Base-by-base conservation (phyloP, 2,888 invertebrate genomes). In the Himalopsyche kuldschensis region DNA sequence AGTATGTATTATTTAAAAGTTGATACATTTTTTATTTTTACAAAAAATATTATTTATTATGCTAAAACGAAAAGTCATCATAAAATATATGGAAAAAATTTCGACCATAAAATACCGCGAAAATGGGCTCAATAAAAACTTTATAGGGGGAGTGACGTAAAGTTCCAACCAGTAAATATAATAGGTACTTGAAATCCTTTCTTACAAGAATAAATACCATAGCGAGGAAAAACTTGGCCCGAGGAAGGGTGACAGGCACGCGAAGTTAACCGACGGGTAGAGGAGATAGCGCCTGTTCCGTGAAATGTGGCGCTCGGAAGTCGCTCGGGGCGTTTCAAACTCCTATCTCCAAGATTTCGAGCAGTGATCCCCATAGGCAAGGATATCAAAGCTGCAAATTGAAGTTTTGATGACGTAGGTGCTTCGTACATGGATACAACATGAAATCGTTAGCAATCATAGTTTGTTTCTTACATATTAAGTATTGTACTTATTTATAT, bases 211-310 rank as follows among this genome's bases (percentile, higher is more conserved):
- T 55, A 55, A 55, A 55, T 55, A 55, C 20, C 20, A 20, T 20
- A 0, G 24, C 20, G 24, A 8, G 55, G 20, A 55, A 55, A 55
- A 55, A 55, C 55, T 55, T 15, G 20, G 20, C 55, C n/a, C 4
- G 27, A 75, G 32, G n/a, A 15, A 20, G 31, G 10, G 10, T 63
- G 80, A 15, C 30, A 31, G 48, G 78, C 76, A 82, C 81, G 82
- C 35, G 47, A 82, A 82, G 75, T 82, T 41, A 63, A 4, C 78
- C 78, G 35, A 78, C 63, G 82, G 55, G 63, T 55, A 82, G 63
- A 78, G 63, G 20, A 82, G 82, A 82, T 82, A 82, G 63, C 48
- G 78, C 78, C 78, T 78, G 30, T 41, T 35, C 35, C 41, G 78
- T 8, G 69, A 69, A 35, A 69, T 4, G 32, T 30, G 75, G 75